These are phyloP conservation scores for Cephus spinipes DNA, from an alignment of 2,888 invertebrate genomes.

Conservation along the genomic window DNA sequence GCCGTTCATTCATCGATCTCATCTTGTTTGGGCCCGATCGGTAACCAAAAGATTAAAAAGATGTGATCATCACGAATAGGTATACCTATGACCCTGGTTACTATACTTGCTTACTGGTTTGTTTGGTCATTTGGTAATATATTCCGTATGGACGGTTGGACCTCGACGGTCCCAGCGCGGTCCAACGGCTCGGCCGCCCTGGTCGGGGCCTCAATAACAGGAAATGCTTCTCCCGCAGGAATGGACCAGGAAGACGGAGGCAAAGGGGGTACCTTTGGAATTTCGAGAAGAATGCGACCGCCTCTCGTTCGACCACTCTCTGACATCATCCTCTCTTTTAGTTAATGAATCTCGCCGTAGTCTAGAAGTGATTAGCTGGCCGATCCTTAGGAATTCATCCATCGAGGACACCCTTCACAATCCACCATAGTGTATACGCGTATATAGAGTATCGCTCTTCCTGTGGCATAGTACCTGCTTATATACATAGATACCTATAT, in stretches of 20 bases:
- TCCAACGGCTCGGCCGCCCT: no score
- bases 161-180: no score
- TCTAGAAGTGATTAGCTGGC: slow-evolving; percentile 10
- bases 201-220: slow-evolving; percentile 37
- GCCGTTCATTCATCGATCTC: no score
- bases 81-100: no score
- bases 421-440: no score
- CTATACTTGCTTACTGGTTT: no score
- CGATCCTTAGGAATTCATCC: slow-evolving; percentile 1
- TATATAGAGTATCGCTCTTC: not conserved
- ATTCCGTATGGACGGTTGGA: no score
- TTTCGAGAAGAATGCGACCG: slow-evolving; percentile 52
- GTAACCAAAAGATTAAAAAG: no score
- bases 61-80: no score
- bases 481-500: not conserved
- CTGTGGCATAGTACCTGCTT: not conserved
- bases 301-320: slow-evolving; percentile 32
- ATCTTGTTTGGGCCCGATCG: no score
- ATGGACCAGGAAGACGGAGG: slow-evolving; percentile 25
- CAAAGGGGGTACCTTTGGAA: slow-evolving; percentile 36
- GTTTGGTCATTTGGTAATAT: no score
- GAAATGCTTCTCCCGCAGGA: slow-evolving; percentile 50
- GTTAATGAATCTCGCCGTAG: slow-evolving; percentile 42
- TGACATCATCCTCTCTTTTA: slow-evolving; percentile 53
- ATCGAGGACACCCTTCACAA: no score